These are phyloP conservation scores for Nasonia oneida DNA, from an alignment of 2,888 invertebrate genomes.

Conservation along the genomic window DNA sequence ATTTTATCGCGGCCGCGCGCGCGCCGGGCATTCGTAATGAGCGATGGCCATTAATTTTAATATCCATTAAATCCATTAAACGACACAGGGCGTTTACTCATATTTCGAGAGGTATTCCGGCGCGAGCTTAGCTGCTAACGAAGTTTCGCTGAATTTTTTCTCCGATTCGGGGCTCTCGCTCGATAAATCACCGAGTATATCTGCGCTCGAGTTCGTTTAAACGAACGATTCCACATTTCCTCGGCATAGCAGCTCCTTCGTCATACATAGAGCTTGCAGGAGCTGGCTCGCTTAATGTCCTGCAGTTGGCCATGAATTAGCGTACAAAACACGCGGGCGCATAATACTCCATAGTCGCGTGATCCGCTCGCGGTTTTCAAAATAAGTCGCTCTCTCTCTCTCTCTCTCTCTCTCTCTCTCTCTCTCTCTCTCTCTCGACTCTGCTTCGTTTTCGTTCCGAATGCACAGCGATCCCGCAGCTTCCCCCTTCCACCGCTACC, in stretches of 20 bases:
- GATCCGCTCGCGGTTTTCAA: constrained; percentile 59
- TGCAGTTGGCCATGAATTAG: constrained; percentile 39
- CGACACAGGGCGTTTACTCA: constrained; percentile 76
- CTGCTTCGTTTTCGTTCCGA: constrained; percentile 10
- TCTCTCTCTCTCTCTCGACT: neutral
- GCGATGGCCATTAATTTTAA: constrained; percentile 78
- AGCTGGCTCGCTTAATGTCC: neutral
- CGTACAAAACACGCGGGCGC: neutral
- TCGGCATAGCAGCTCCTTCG: neutral
- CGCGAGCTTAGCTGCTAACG: constrained; percentile 71
- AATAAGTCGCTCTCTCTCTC: constrained; percentile 57
- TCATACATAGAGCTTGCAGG: neutral
- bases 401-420: neutral
- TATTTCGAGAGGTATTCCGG: constrained; percentile 75
- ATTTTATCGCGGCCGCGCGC: constrained; percentile 72
- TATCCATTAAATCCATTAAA: constrained; percentile 77
- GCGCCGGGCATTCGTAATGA: constrained; percentile 77
- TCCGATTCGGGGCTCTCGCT: neutral
- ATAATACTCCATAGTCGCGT: constrained; percentile 58
- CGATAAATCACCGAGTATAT: neutral
- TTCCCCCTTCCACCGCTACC: neutral
- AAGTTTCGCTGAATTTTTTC: constrained; percentile 51
- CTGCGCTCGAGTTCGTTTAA: neutral
- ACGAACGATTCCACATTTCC: neutral
- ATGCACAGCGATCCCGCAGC: constrained; percentile 1